A percentile compares a stretch with the other conserved stretches of the same genome.
Evolutionary conservation across 2,888 invertebrate species (phyloP).

Genomic region (Apamea epomidion): DNA sequence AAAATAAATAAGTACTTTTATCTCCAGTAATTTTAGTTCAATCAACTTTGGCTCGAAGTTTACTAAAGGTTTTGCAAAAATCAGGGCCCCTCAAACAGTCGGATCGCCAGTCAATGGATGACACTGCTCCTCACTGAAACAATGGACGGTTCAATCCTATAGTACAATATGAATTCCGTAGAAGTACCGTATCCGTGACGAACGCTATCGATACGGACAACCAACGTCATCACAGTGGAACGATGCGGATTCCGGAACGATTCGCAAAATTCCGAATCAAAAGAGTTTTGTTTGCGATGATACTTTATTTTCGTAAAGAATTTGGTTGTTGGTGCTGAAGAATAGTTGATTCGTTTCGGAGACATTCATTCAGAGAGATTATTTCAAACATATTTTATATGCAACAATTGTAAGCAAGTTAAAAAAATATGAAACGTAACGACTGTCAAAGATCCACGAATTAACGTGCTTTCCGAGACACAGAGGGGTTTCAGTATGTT

Average conservation of each 20-base stretch:
- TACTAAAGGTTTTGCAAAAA: not conserved
- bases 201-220: constrained; percentile 44
- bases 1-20: not conserved
- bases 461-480: too few relatives aligned
- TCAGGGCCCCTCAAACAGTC: constrained; percentile 38
- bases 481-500: too few relatives aligned
- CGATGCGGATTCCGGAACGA: constrained; percentile 18
- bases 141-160: constrained; percentile 52
- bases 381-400: too few relatives aligned
- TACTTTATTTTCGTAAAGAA: constrained; percentile 26
- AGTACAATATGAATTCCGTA: constrained; percentile 9
- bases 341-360: constrained; percentile 16
- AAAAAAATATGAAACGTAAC: too few relatives aligned
- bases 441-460: too few relatives aligned
- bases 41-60: not conserved
- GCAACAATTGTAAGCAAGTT: too few relatives aligned
- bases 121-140: constrained; percentile 48
- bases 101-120: constrained; percentile 36
- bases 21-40: not conserved
- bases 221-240: constrained; percentile 23
- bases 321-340: not conserved
- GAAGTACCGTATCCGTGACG: constrained; percentile 47
- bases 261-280: constrained; percentile 50
- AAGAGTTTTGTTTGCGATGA: constrained; percentile 43
- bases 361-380: too few relatives aligned